phyloP scores from a whole-genome alignment of 2,113 vertebrate genomes.

The Perca fluviatilis region DNA sequence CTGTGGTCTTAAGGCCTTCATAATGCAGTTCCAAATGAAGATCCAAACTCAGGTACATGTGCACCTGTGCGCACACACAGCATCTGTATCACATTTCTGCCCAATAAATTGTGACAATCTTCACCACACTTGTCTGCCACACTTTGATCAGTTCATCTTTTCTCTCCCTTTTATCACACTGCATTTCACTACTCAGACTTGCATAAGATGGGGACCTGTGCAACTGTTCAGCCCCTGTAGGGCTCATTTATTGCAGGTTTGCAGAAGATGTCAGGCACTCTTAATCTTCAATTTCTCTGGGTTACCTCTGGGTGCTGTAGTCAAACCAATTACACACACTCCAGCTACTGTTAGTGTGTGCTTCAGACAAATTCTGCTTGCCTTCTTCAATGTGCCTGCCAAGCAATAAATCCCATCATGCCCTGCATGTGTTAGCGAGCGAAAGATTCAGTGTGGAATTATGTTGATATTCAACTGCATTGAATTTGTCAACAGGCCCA shows the following conservation, averaged over 20 bases:
- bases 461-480: slow-evolving; percentile 48
- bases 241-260: slow-evolving; percentile 16
- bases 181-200: background rate
- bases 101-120: background rate
- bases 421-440: slow-evolving; percentile 48
- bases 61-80: background rate
- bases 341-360: slow-evolving; percentile 25
- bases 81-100: background rate
- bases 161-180: background rate
- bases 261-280: slow-evolving; percentile 16
- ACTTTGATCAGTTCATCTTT: slow-evolving; percentile 2
- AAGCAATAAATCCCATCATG: slow-evolving; percentile 69
- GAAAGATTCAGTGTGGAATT: slow-evolving; percentile 52
- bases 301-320: slow-evolving; percentile 18
- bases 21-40: background rate
- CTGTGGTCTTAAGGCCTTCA: background rate
- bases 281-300: slow-evolving; percentile 20
- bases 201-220: background rate
- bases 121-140: background rate
- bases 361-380: slow-evolving; percentile 32
- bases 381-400: slow-evolving; percentile 43
- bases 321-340: slow-evolving; percentile 42
- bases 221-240: background rate
- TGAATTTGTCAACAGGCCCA: slow-evolving; percentile 59
- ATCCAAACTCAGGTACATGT: too few species aligned